A percentile compares a stretch with the other conserved stretches of the same genome.
Evolutionary conservation across 2,888 invertebrate species (phyloP).

Genomic region (Sialis lutaria): DNA sequence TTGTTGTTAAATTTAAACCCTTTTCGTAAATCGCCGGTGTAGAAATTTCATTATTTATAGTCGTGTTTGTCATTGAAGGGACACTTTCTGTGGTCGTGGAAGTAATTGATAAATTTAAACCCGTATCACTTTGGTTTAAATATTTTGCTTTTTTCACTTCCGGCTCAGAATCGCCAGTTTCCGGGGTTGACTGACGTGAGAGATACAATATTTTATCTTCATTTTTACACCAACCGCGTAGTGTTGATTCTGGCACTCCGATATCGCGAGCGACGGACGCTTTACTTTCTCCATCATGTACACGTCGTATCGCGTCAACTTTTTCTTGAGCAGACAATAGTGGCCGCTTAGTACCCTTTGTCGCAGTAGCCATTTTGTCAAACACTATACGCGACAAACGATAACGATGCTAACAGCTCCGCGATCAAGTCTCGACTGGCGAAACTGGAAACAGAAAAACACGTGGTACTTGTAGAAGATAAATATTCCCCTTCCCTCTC

Average conservation of each 20-base stretch:
- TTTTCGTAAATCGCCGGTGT: neutral
- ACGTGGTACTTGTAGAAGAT: conserved; percentile 3
- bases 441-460: conserved; percentile 1
- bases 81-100: neutral
- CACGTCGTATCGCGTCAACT: conserved; percentile 63
- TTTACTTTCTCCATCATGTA: conserved; percentile 72
- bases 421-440: neutral
- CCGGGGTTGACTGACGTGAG: conserved; percentile 52
- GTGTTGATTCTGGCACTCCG: conserved; percentile 71
- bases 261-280: conserved; percentile 74
- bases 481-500: conserved; percentile 2
- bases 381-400: neutral
- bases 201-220: conserved; percentile 58
- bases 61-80: neutral
- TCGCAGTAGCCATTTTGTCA: conserved; percentile 11
- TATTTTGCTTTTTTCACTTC: conserved; percentile 14
- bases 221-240: conserved; percentile 78
- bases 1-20: neutral
- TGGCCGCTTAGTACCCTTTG: conserved; percentile 47
- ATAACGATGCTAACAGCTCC: too few species aligned
- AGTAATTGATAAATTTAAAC: neutral
- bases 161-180: conserved; percentile 35
- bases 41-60: neutral
- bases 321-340: conserved; percentile 61
- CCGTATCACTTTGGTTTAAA: neutral